Evolutionary conservation across 2,113 vertebrate species (phyloP).

Genomic region (Romanogobio albipinnatus): DNA sequence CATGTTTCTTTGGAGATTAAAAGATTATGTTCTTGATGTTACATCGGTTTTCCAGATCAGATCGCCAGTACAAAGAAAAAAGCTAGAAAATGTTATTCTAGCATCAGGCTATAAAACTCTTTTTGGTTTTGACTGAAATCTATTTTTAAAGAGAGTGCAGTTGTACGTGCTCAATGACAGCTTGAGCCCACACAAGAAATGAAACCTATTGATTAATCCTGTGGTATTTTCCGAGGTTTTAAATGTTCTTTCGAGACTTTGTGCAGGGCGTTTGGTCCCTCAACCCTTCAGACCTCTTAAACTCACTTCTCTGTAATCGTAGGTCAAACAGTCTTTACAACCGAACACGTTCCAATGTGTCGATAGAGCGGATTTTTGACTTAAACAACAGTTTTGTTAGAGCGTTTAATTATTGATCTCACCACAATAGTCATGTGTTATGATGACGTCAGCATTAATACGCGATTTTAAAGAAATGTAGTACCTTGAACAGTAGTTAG

Average conservation of each 20-base stretch:
- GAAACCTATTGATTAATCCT: constrained; percentile 17
- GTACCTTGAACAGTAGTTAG: neutral
- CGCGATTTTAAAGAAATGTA: neutral
- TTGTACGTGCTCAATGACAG: neutral
- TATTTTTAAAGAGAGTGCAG: neutral
- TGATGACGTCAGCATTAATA: neutral
- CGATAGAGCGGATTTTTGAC: constrained; percentile 3
- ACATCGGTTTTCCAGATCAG: neutral
- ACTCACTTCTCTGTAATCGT: constrained; percentile 36
- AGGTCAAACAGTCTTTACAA: constrained; percentile 34
- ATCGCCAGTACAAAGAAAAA: neutral
- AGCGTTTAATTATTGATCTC: neutral
- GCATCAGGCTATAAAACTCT: neutral
- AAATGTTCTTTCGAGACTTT: constrained; percentile 14
- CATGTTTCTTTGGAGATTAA: neutral
- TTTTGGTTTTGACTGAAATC: neutral
- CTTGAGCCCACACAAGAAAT: constrained; percentile 8
- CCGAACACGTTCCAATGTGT: neutral
- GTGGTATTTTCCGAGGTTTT: constrained; percentile 36
- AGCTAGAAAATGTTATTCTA: neutral
- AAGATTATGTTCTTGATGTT: neutral
- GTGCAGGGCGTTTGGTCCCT: neutral
- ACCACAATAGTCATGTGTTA: neutral
- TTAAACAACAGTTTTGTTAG: constrained; percentile 22
- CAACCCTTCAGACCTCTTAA: constrained; percentile 17